Evolutionary conservation across 2,113 vertebrate genomes (phyloP), one percentile per base, ranked within the genome.

Genomic region (Grallaria varia): DNA sequence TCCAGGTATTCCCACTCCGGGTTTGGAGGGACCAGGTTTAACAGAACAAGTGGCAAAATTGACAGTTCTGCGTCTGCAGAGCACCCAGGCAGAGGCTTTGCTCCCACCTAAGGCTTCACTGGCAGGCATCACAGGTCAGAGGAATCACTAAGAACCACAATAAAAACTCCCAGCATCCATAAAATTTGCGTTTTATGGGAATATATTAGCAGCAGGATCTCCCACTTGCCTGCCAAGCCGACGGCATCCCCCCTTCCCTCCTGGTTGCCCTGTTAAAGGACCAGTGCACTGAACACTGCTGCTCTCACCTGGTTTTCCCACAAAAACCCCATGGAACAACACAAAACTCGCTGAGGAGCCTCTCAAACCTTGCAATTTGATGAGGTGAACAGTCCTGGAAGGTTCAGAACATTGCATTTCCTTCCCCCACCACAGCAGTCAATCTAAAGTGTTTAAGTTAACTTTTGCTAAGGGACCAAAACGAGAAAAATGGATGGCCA

Each of bases 61-160:
- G 94, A 95, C 93, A 95, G 95, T 97, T 96, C 76, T 92, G 86
- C 63, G 68, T 71, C 91, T 96, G 83, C 74, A 53, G 83, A 87
- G 75, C 89, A 78, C 45, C 78, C 93, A 53, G 78, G 10, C 86
- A 50, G 67, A 81, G 35, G 59, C 56, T 89, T 67, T 67, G 86
- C 80, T 77, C 94, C 68, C 12, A 6, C 91, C 12, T 50, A 74
- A 50, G 64, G 35, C n/a, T 59, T 92, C 91, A 50, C 66, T 68
- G 58, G 27, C 75, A 93, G 87, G 53, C 35, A 17, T 20, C 92
- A 58, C 11, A 84, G 82, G 67, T 69, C 88, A 73, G 6, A 67
- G 33, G 79, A 95, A 68, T 90, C 89, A 89, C 89, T 86, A 89
- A 75, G 69, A 81, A 45, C 44, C 73, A 49, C 56, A 71, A 78